Percentiles rank a stretch among this genome's conserved stretches.
Evolutionary conservation across 2,113 vertebrate species (phyloP).

Genomic region (Alethe castanea): DNA sequence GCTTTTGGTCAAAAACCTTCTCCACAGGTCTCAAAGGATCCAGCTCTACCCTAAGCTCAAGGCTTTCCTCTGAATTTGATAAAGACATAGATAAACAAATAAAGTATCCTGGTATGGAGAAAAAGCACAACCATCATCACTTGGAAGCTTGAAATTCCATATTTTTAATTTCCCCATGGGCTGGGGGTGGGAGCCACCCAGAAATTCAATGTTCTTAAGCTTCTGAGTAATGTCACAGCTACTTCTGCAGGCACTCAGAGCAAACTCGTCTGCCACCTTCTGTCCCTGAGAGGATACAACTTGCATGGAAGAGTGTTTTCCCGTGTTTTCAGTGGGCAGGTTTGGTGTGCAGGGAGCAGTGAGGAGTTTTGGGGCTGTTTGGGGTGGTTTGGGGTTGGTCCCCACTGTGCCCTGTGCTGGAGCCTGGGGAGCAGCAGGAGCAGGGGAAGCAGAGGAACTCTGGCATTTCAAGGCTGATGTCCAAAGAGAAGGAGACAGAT

Average conservation of each 20-base stretch:
- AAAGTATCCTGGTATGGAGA: neutral
- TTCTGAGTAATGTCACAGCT: neutral
- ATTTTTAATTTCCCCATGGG: neutral
- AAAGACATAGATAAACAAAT: neutral
- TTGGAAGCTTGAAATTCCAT: neutral
- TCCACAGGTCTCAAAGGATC: neutral
- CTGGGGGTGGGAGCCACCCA: accelerated
- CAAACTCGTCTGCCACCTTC: slow-evolving; percentile 67
- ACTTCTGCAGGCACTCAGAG: neutral
- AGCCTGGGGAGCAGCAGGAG: neutral
- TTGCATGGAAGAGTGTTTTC: accelerated
- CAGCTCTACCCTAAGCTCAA: neutral
- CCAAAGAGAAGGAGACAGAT: neutral
- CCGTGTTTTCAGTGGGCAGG: neutral
- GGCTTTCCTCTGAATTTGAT: neutral
- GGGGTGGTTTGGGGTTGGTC: neutral
- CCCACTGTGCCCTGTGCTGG: accelerated
- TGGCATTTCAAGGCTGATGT: neutral
- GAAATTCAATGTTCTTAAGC: neutral
- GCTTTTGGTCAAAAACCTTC: neutral
- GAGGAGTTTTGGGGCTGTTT: neutral
- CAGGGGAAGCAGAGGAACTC: neutral
- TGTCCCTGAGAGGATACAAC: slow-evolving; percentile 8
- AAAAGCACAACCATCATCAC: neutral
- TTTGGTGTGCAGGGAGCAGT: accelerated